These are phyloP conservation scores for Lacanobia wlatinum DNA, from an alignment of 2,888 invertebrate genomes.

Conservation along the genomic window DNA sequence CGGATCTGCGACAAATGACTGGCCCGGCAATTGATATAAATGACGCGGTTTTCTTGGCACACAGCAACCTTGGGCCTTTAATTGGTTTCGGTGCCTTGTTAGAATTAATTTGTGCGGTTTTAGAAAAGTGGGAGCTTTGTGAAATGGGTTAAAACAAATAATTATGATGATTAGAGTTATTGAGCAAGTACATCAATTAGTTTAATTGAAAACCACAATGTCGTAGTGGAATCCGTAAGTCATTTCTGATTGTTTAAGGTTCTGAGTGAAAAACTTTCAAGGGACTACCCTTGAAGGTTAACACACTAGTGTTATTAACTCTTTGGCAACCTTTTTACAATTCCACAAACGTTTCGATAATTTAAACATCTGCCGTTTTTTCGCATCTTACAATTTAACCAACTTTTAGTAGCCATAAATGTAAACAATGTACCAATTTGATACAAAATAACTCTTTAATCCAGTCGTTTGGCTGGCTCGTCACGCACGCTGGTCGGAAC, in stretches of 20 bases:
- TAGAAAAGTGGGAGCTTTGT: slow-evolving; percentile 25
- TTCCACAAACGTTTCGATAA: slow-evolving; percentile 23
- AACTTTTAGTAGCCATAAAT: slow-evolving; percentile 23
- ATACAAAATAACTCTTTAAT: slow-evolving; percentile 23
- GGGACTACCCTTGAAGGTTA: too few relatives aligned
- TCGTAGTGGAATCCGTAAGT: too few relatives aligned
- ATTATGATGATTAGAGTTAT: background rate
- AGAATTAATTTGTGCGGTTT: slow-evolving; percentile 48
- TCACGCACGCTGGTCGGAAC: slow-evolving; percentile 37
- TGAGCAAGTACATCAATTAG: slow-evolving; percentile 1
- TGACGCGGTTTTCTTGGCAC: slow-evolving; percentile 54
- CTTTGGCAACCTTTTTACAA: slow-evolving; percentile 20
- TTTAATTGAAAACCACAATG: background rate
- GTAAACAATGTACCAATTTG: slow-evolving; percentile 19
- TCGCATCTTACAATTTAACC: slow-evolving; percentile 35
- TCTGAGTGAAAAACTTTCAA: background rate
- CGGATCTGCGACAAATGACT: slow-evolving; percentile 46
- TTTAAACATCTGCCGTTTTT: slow-evolving; percentile 28
- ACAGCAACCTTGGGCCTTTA: slow-evolving; percentile 51
- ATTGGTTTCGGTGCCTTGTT: slow-evolving; percentile 48
- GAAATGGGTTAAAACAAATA: slow-evolving; percentile 4
- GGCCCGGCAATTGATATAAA: slow-evolving; percentile 55
- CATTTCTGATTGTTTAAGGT: background rate
- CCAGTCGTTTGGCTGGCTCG: slow-evolving; percentile 9
- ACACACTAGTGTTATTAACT: background rate